Base-by-base conservation (phyloP, 1,140 invertebrate genomes). In the Pemphigus obesinymphae region DNA sequence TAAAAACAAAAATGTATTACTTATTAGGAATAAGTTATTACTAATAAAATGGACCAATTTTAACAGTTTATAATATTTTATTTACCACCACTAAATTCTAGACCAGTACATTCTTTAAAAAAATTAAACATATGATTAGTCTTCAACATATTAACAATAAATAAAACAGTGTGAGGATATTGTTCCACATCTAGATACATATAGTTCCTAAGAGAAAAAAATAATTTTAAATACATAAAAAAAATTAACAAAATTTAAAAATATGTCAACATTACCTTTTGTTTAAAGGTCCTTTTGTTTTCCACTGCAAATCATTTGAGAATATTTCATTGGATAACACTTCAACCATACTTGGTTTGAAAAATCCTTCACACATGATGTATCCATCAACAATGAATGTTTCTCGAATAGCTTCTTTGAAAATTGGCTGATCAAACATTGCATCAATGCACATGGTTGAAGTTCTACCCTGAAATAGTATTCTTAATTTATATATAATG, bases 111-210 rank as follows among this genome's bases (percentile, higher is more conserved):
- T 0, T 80, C 76, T 11, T 31, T 45, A 10, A 80, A 63, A 80
- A 80, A 80, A 17, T 61, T 7, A 63, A 63, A 80, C 76, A 80
- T 80, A 17, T 40, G 15, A 45, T 63, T 37, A 58, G 76, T 80
- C 37, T 80, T 80, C 20, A 80, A 29, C 37, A 80, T 20, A 61
- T 80, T 80, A 29, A 80, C 76, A 31, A 80, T 2, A 63, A 45
- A 80, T 1, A 80, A 31, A 20, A 80, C 6, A 45, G 15, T 29
- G 1, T n/a, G n/a, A n/a, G n/a, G n/a, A n/a, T n/a, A n/a, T n/a
- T n/a, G n/a, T 2, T 45, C 10, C 6, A n/a, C 1, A 6, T 80
- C 37, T 3, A 80, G 3, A 61, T 63, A 63, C 26, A 45, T 63
- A 37, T 80, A 63, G 2, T 45, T 5, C 17, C 76, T 80, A 61